A percentile compares a stretch with the other conserved stretches of the same genome.
Conservation (phyloP, 2,888 invertebrate genomes). For the Proisotoma minuta region DNA sequence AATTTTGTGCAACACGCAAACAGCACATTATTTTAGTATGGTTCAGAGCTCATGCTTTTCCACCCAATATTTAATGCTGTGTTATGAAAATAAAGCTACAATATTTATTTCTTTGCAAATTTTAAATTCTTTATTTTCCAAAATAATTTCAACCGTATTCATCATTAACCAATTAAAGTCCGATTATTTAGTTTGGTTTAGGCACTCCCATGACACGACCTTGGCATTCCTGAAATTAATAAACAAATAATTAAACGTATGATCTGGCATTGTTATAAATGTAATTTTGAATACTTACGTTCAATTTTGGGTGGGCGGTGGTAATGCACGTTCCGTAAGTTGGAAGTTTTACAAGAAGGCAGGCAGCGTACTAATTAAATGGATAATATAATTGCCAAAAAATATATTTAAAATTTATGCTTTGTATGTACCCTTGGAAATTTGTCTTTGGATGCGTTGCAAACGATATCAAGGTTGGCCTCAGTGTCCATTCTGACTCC, state of each 20-base stretch:
- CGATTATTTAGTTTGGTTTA: background rate
- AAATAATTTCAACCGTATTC: too few species aligned
- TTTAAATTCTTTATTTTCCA: too few species aligned
- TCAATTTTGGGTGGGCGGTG: conserved; percentile 4
- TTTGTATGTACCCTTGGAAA: background rate
- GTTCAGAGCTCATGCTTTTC: too few species aligned
- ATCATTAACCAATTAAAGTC: too few species aligned
- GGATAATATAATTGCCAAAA: background rate
- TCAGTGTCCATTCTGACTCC: conserved; percentile 9
- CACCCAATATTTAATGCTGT: too few species aligned
- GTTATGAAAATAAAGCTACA: too few species aligned
- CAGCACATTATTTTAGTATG: too few species aligned
- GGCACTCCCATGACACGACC: conserved; percentile 1
- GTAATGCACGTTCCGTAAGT: background rate
- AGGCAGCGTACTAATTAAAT: background rate
- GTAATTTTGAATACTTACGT: conserved; percentile 4
- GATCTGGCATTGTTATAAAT: background rate
- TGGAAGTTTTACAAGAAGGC: background rate
- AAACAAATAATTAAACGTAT: background rate
- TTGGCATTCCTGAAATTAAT: conserved; percentile 2
- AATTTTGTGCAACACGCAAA: too few species aligned
- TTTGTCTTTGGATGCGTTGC: background rate
- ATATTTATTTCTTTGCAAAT: too few species aligned
- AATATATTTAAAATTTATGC: background rate
- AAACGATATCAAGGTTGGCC: conserved; percentile 5